Percentiles rank a stretch among this genome's conserved stretches.
These are phyloP conservation scores for Chrysina gloriosa DNA, from an alignment of 2,888 invertebrate species.

Conservation along the genomic window DNA sequence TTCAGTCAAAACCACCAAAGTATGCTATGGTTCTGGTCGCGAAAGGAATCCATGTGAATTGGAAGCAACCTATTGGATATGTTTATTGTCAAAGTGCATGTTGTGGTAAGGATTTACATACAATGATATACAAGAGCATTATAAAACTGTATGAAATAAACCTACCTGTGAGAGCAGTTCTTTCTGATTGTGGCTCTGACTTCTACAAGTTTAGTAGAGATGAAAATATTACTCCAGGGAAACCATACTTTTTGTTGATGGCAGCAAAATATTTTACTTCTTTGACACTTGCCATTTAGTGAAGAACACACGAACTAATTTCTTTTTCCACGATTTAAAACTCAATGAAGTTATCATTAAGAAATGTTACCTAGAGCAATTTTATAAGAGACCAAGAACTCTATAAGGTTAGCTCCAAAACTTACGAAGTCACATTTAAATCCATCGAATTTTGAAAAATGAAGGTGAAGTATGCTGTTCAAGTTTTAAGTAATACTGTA, in stretches of 20 bases:
- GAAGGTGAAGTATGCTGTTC: not conserved
- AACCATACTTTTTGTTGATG: not conserved
- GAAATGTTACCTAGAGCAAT: not conserved
- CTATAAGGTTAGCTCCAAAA: not conserved
- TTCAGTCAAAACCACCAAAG: not conserved
- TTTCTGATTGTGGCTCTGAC: conserved; percentile 13
- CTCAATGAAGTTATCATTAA: not conserved
- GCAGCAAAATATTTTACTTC: not conserved
- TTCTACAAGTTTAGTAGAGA: not conserved
- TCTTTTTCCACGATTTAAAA: not conserved
- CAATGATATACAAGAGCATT: not conserved
- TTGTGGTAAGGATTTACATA: not conserved
- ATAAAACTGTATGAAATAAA: not conserved
- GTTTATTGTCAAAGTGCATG: conserved; percentile 20
- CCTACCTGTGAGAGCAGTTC: not conserved
- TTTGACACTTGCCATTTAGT: not conserved
- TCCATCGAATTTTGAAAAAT: not conserved
- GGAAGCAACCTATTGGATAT: conserved; percentile 43
- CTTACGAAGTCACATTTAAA: not conserved
- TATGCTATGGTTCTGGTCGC: conserved; percentile 31
- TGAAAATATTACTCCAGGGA: not conserved
- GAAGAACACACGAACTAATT: not conserved
- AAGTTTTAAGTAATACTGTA: not conserved
- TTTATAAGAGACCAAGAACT: not conserved
- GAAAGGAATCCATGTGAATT: conserved; percentile 30